Conservation (phyloP, 37 sponge, comb jelly and placozoan species). For the Agelas oroides region DNA sequence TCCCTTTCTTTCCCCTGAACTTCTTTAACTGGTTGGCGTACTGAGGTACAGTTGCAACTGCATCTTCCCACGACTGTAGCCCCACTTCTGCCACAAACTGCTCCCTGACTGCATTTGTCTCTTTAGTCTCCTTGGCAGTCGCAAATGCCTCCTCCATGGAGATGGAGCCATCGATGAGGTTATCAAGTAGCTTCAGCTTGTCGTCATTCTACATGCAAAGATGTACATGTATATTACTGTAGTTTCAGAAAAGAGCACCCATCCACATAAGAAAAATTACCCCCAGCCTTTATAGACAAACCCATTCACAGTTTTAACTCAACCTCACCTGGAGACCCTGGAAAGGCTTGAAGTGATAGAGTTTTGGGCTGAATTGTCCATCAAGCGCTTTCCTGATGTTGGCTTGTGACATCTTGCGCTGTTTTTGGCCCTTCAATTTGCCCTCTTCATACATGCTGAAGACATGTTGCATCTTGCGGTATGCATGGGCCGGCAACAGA, state of each 20-base stretch:
- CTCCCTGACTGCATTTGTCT: neutral
- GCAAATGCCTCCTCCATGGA: neutral
- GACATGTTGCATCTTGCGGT: too few relatives aligned
- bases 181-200: neutral
- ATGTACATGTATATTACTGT: neutral
- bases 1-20: neutral
- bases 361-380: neutral
- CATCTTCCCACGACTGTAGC: conserved; percentile 13
- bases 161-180: neutral
- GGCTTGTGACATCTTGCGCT: too few relatives aligned
- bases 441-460: too few relatives aligned
- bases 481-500: too few relatives aligned
- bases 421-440: too few relatives aligned
- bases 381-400: neutral
- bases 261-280: too few relatives aligned
- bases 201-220: neutral
- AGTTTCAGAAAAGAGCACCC: too few relatives aligned
- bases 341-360: neutral
- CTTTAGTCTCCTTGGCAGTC: neutral
- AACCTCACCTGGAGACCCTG: neutral
- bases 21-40: neutral
- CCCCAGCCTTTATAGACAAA: too few relatives aligned
- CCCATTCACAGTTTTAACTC: too few relatives aligned
- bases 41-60: neutral
- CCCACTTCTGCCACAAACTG: conserved; percentile 1